Percentiles rank a stretch among this genome's conserved stretches.
phyloP scores from a whole-genome alignment of 1,140 invertebrate genomes.

The Dreissena rostriformis region DNA sequence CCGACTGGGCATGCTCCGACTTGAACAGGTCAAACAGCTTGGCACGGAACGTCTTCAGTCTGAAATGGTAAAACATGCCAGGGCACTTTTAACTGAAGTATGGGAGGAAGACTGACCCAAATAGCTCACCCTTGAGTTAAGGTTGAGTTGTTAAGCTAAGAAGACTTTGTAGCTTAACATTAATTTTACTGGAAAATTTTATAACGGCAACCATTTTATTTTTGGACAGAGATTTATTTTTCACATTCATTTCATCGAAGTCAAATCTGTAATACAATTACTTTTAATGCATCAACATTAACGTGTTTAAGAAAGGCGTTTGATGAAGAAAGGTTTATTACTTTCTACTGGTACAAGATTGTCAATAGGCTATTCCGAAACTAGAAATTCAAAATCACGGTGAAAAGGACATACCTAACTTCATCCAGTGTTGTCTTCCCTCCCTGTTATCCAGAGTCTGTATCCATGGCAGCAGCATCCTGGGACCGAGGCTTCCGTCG shows the following conservation, averaged over 20 bases:
- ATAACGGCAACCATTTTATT: no score
- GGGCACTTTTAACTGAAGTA: background rate
- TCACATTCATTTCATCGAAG: no score
- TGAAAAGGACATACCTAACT: constrained; percentile 23
- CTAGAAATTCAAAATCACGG: background rate
- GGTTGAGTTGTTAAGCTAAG: background rate
- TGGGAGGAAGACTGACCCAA: background rate
- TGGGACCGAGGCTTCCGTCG: constrained; percentile 42
- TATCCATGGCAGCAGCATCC: constrained; percentile 49
- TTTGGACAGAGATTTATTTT: no score
- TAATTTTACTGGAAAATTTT: background rate
- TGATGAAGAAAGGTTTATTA: no score
- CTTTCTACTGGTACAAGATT: no score
- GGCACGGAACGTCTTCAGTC: constrained; percentile 79
- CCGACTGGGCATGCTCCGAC: constrained; percentile 80
- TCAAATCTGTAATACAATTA: no score
- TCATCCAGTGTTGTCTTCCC: constrained; percentile 41
- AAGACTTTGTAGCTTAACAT: background rate
- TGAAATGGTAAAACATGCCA: constrained; percentile 59
- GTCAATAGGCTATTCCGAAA: no score
- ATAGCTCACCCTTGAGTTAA: no score
- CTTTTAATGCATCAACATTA: no score
- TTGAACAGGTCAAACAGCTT: constrained; percentile 81
- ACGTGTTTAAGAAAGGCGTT: no score
- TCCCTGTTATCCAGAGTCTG: constrained; percentile 34